A percentile compares a stretch with the other conserved stretches of the same genome.
These are phyloP conservation scores for Tangara arthus DNA, from an alignment of 2,797 vertebrate genomes.

Conservation along the genomic window DNA sequence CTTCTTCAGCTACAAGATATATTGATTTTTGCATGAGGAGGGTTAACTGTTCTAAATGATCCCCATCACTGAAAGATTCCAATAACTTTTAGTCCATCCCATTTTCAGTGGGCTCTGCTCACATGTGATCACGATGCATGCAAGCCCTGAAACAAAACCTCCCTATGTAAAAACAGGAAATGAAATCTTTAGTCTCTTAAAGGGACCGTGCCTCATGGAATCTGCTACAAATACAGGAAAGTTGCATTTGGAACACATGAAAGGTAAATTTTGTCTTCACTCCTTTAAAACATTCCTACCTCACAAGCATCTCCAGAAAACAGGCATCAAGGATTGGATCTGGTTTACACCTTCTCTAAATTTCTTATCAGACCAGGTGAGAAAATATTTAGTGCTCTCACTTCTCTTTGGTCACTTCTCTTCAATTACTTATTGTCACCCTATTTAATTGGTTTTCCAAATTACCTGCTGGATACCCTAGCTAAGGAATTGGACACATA, in stretches of 20 bases:
- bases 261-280: background rate
- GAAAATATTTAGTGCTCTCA: background rate
- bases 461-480: background rate
- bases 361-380: background rate
- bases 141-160: background rate
- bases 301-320: background rate
- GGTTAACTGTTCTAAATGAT: background rate
- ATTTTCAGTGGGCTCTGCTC: background rate
- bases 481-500: background rate
- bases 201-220: rapidly evolving
- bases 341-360: background rate
- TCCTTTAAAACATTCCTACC: background rate
- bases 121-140: rapidly evolving
- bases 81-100: background rate
- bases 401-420: background rate
- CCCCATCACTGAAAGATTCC: background rate
- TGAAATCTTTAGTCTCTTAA: background rate
- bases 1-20: background rate
- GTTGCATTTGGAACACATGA: background rate
- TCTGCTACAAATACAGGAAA: background rate
- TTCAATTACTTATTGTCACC: background rate
- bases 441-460: background rate
- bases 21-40: background rate
- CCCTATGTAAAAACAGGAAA: background rate
- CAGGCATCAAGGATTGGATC: background rate